phyloP scores from a whole-genome alignment of 1,140 invertebrate species.

The Drosophila sulfurigaster region DNA sequence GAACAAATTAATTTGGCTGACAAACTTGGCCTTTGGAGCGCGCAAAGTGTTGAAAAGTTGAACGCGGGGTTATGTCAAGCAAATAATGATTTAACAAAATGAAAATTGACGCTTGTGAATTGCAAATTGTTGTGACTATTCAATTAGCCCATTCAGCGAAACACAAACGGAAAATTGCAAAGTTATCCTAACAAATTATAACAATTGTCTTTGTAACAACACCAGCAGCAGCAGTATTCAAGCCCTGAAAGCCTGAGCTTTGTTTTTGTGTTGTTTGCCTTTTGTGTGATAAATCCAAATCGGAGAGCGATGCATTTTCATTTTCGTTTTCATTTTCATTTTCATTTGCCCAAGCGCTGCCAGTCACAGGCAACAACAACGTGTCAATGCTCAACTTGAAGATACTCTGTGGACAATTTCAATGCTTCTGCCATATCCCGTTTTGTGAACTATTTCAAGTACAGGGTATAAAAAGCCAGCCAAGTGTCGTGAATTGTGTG shows the following conservation, averaged over 20 bases:
- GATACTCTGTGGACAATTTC: not conserved
- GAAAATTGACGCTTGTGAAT: conserved; percentile 6
- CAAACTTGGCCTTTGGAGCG: conserved; percentile 6
- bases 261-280: conserved; percentile 33
- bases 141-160: conserved; percentile 6
- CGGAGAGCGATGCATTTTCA: conserved; percentile 55
- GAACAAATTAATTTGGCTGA: conserved; percentile 8
- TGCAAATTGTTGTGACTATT: conserved; percentile 19
- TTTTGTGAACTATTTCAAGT: not conserved
- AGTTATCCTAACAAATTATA: conserved; percentile 72
- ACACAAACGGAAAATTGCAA: conserved; percentile 53
- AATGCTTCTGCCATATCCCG: not conserved
- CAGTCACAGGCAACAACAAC: conserved; percentile 15
- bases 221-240: conserved; percentile 16
- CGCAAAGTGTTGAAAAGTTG: conserved; percentile 16
- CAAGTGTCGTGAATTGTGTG: conserved; percentile 48
- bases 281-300: conserved; percentile 64
- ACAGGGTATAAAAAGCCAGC: conserved; percentile 44
- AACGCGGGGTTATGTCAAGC: conserved; percentile 7
- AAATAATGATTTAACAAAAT: conserved; percentile 14
- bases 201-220: conserved; percentile 59
- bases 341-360: conserved; percentile 43
- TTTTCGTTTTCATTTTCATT: conserved; percentile 48
- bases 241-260: conserved; percentile 1
- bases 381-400: not conserved